Evolutionary conservation across 2,888 invertebrate genomes (phyloP).

Genomic region (Macrosoma leucophasiata): DNA sequence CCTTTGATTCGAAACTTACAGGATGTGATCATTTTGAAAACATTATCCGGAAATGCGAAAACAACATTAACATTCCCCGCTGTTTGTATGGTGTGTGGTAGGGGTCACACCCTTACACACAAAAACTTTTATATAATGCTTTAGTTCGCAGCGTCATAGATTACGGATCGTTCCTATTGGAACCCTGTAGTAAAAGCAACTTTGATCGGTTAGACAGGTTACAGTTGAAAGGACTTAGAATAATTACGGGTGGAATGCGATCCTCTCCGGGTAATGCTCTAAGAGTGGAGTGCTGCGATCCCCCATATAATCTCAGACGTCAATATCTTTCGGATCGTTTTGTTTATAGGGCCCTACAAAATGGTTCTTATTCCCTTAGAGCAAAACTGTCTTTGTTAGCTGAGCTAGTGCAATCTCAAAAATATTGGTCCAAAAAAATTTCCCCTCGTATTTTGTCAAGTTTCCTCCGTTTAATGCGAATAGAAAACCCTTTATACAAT

Average conservation of each 20-base stretch:
- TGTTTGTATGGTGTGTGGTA: slow-evolving; percentile 22
- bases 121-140: slow-evolving; percentile 21
- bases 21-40: slow-evolving; percentile 13
- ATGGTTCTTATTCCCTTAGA: too few species aligned
- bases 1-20: slow-evolving; percentile 16
- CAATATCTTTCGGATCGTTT: too few species aligned
- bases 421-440: too few species aligned
- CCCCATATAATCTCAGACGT: slow-evolving; percentile 2
- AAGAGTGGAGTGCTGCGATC: slow-evolving; percentile 10
- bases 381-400: too few species aligned
- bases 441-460: too few species aligned
- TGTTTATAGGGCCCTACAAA: too few species aligned
- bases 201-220: too few species aligned
- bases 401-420: too few species aligned
- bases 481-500: too few species aligned
- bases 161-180: slow-evolving; percentile 23
- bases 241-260: slow-evolving; percentile 26
- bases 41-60: slow-evolving; percentile 15
- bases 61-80: slow-evolving; percentile 10
- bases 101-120: slow-evolving; percentile 22
- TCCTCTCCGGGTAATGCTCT: slow-evolving; percentile 28
- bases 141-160: slow-evolving; percentile 28
- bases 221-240: slow-evolving; percentile 24
- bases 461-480: too few species aligned
- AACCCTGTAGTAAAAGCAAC: slow-evolving; percentile 21